Base-by-base conservation (phyloP, 2,113 vertebrate genomes). In the Takifugu flavidus region DNA sequence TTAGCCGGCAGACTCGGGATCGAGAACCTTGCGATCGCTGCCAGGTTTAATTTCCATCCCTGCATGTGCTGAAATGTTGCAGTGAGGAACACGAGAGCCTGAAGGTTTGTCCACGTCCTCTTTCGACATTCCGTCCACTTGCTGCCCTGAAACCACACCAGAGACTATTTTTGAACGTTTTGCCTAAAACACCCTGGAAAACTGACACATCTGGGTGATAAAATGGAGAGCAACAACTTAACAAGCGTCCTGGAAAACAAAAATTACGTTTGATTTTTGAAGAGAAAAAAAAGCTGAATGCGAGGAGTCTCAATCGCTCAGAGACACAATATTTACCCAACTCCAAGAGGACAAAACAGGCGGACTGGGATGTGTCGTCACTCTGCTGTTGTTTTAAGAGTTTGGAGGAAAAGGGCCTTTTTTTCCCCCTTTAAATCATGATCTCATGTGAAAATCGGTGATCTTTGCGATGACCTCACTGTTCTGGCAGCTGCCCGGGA, bases 271-370 rank as follows among this genome's bases (percentile, higher is more conserved):
- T 45, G 20, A 20, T 2, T 13, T 6, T 20, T 20, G 20, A 20
- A 20, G 20, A 20, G 20, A 20, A 20, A 20, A 28, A 49, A 60
- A 54, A 62, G 65, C 56, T 62, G 57, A 39, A 63, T 66, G 56
- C 74, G 67, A 42, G 42, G 58, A 34, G 71, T 71, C 45, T 67
- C 58, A 66, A 52, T 59, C 75, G 74, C 78, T 74, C 71, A 75
- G 77, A 70, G 54, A 82, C 81, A 72, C 69, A 79, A 84, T 79
- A 82, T 84, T 82, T 82, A 84, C 78, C 26, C 2, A 75, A 68
- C 66, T 67, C 72, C 45, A 75, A 13, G 69, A 80, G 71, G 55
- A 78, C 67, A 73, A 68, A 82, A 82, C 53, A 67, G 58, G 13
- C 53, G 61, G 53, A 15, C 44, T 63, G 67, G 53, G 55, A 49